These are phyloP conservation scores for Hapalemur alaotrensis DNA, from an alignment of 2,797 vertebrate species.

Conservation along the genomic window DNA sequence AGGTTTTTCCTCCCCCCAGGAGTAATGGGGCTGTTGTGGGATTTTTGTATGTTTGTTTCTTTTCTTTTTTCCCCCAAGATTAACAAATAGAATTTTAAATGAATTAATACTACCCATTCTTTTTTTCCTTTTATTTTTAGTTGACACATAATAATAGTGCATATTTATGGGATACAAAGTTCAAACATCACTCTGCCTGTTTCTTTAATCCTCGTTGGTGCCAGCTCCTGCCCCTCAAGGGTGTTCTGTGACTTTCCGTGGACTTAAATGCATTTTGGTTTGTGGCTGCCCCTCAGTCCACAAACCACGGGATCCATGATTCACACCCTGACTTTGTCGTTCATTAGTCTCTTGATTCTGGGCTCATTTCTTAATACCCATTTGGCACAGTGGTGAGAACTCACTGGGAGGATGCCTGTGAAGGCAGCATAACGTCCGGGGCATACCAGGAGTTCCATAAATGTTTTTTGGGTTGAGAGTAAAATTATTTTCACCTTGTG, in stretches of 20 bases:
- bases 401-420: neutral
- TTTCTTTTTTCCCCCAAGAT: neutral
- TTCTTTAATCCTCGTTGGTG: neutral
- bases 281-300: neutral
- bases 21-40: neutral
- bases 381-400: neutral
- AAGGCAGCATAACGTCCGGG: neutral
- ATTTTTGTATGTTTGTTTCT: neutral
- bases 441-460: neutral
- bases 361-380: neutral
- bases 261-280: neutral
- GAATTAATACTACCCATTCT: neutral
- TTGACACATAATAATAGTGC: neutral
- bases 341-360: neutral
- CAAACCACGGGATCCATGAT: neutral
- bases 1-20: accelerated
- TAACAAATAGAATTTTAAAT: neutral
- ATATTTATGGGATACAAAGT: neutral
- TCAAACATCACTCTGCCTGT: neutral
- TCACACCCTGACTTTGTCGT: neutral
- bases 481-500: slow-evolving; percentile 6
- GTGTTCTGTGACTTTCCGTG: neutral
- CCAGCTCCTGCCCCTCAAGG: neutral
- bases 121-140: neutral
- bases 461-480: neutral